Evolutionary conservation across 2,113 vertebrate genomes (phyloP).

Genomic region (Atrichornis clamosus): DNA sequence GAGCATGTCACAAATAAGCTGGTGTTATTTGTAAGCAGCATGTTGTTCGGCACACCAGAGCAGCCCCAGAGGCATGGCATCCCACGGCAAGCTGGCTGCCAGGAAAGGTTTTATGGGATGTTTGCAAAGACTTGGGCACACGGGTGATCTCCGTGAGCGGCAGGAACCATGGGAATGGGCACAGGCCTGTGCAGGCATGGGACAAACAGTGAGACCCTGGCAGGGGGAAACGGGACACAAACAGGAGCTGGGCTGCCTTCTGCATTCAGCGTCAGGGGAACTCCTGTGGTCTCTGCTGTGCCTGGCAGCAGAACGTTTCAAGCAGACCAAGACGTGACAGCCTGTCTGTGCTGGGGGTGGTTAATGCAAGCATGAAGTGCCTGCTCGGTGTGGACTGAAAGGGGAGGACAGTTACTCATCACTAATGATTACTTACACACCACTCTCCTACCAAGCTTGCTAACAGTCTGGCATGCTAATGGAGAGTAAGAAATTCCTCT

Average conservation of each 20-base stretch:
- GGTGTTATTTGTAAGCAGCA: neutral
- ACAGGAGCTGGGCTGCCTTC: neutral
- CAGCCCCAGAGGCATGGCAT: neutral
- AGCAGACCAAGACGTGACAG: neutral
- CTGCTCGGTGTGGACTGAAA: neutral
- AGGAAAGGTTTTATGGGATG: neutral
- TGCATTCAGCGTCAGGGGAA: fast-evolving
- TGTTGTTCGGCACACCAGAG: neutral
- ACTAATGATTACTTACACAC: neutral
- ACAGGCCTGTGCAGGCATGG: fast-evolving
- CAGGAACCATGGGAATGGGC: fast-evolving
- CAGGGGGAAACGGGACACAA: neutral
- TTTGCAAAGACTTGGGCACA: neutral
- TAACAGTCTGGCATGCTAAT: neutral
- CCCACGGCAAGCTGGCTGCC: fast-evolving
- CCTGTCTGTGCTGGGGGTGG: neutral
- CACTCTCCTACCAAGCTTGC: neutral
- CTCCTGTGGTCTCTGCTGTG: neutral
- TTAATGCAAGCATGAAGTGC: neutral
- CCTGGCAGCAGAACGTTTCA: neutral
- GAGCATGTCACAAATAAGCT: neutral
- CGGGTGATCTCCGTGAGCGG: neutral
- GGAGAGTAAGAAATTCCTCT: neutral
- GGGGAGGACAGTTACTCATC: neutral
- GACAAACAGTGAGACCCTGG: fast-evolving